These are phyloP conservation scores for Xylota segnis DNA, from an alignment of 2,888 invertebrate genomes.

Conservation along the genomic window DNA sequence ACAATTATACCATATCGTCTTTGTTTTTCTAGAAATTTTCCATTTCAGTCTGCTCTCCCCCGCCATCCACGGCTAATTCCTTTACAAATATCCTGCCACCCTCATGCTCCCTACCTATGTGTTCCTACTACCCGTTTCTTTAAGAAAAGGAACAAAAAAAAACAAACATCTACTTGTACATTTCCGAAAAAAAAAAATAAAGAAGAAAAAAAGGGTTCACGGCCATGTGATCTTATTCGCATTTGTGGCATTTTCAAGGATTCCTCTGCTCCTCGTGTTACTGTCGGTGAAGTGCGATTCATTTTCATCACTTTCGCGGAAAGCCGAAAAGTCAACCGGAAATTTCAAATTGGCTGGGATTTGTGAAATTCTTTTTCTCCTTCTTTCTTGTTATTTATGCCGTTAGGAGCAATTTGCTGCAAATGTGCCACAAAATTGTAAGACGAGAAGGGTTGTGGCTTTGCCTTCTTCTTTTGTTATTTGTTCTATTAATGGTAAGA, in stretches of 20 bases:
- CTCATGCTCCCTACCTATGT: neutral
- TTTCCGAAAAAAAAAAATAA: neutral
- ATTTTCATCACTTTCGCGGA: slow-evolving; percentile 75
- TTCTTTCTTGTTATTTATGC: slow-evolving; percentile 58
- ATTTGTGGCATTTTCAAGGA: slow-evolving; percentile 57
- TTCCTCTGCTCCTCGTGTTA: slow-evolving; percentile 26
- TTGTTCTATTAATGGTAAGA: slow-evolving; percentile 52
- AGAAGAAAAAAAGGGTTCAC: slow-evolving; percentile 58
- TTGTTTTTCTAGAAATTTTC: slow-evolving; percentile 25
- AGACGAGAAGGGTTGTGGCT: slow-evolving; percentile 54
- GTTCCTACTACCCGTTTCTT: neutral
- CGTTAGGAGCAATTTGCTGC: slow-evolving; percentile 72
- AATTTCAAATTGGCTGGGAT: slow-evolving; percentile 75
- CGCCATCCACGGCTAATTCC: slow-evolving; percentile 19
- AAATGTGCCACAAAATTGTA: slow-evolving; percentile 75
- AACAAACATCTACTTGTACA: neutral
- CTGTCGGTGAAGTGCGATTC: slow-evolving; percentile 73
- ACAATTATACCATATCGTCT: slow-evolving; percentile 30
- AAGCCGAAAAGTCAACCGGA: slow-evolving; percentile 76
- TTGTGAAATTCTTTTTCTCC: slow-evolving; percentile 43
- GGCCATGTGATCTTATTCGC: slow-evolving; percentile 67
- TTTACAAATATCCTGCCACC: neutral
- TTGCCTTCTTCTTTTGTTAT: slow-evolving; percentile 27
- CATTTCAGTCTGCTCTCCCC: slow-evolving; percentile 2
- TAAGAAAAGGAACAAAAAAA: slow-evolving; percentile 14